A percentile compares a stretch with the other conserved stretches of the same genome.
Conservation (phyloP, 2,113 vertebrate genomes). For the Rhombomys opimus region DNA sequence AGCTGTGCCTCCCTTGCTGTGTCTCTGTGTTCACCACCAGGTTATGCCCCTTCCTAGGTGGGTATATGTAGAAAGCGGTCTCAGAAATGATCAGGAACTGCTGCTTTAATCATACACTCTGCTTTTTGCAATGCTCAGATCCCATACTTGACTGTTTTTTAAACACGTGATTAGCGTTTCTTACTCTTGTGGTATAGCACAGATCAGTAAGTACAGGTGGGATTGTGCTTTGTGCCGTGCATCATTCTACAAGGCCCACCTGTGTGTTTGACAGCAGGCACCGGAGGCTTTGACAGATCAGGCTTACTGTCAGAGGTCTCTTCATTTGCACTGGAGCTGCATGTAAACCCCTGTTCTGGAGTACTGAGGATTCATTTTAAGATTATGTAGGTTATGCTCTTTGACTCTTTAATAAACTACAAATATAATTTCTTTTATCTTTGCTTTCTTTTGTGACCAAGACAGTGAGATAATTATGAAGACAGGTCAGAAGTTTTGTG, state of each 20-base stretch:
- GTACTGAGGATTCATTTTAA: not conserved
- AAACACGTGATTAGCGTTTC: not conserved
- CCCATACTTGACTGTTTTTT: not conserved
- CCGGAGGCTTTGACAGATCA: slow-evolving; percentile 1
- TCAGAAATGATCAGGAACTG: not conserved
- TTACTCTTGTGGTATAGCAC: slow-evolving; percentile 17
- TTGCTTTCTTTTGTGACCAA: slow-evolving; percentile 4
- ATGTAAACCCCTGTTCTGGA: not conserved
- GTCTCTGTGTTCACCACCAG: not conserved
- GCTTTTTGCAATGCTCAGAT: not conserved
- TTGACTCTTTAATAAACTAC: not conserved
- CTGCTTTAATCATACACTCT: not conserved
- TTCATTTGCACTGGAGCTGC: slow-evolving; percentile 14
- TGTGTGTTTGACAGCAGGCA: not conserved
- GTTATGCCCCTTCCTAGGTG: not conserved
- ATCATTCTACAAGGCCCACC: not conserved
- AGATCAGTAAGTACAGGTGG: not conserved
- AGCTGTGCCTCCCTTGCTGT: not conserved
- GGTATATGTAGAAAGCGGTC: not conserved
- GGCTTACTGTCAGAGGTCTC: not conserved
- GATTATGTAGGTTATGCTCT: not conserved
- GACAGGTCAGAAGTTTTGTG: slow-evolving; percentile 22
- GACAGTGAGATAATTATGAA: not conserved
- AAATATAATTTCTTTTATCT: slow-evolving; percentile 40
- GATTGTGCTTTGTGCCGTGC: not conserved